Base-by-base conservation (phyloP, 2,888 invertebrate genomes). In the Schizotus pectinicornis region DNA sequence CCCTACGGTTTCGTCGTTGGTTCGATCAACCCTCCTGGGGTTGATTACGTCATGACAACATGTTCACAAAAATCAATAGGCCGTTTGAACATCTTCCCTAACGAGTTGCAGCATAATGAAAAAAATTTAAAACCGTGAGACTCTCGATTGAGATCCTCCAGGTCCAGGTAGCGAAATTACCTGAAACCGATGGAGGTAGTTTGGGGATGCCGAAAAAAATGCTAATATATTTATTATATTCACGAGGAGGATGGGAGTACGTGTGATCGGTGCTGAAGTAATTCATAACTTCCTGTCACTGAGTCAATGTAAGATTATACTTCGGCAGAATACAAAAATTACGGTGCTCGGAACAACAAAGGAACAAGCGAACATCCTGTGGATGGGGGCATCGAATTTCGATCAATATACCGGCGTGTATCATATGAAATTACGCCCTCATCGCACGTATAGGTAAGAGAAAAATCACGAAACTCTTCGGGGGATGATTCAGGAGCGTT, bases 391-490 rank as follows among this genome's bases (percentile, higher is more conserved):
- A 70, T 75, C 71, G 69, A 71, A 72, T 75, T 67, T 72, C 74
- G 68, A 73, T 72, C 81, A 81, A 82, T 82, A 81, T 81, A 56
- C 66, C 56, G 52, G 56, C 58, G 48, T 49, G 32, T 30, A 55
- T 54, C 55, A 59, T 61, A 64, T 66, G 56, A 55, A 56, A 55
- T 66, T 66, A 56, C 66, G 62, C 60, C 60, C 64, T 47, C 47
- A 38, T 9, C 46, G 14, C 39, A 33, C 11, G 46, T 33, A 22
- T 11, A 34, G 11, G 43, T n/a, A 32, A 42, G 32, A 31, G 32
- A n/a, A 42, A 32, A 14, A 14, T 7, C 42, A 30, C 11, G 42
- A 7, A 42, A 42, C 13, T 22, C 22, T 22, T 22, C 22, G 22
- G 22, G 22, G 22, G 22, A 22, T 22, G 22, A 22, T 22, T 22